phyloP scores from a whole-genome alignment of 1,140 invertebrate species.

The Sinella curviseta region DNA sequence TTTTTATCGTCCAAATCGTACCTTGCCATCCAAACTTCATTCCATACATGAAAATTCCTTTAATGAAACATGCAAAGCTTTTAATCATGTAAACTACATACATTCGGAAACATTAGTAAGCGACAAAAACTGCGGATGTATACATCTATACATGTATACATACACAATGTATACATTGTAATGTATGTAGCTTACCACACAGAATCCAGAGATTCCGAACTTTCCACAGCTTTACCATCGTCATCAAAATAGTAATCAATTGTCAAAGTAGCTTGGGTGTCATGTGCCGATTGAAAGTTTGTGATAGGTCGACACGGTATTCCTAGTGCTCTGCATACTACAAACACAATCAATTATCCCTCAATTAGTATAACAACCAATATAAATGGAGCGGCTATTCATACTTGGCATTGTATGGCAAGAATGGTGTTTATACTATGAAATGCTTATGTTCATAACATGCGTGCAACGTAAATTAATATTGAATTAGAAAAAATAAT shows the following conservation, averaged over 20 bases:
- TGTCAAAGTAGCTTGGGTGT: constrained; percentile 85
- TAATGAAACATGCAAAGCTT: constrained; percentile 18
- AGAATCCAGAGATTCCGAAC: constrained; percentile 78
- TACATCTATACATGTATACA: too few relatives aligned
- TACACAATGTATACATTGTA: background rate
- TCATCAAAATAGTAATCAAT: constrained; percentile 84
- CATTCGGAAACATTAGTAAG: too few relatives aligned
- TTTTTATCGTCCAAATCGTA: constrained; percentile 71
- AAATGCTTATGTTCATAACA: too few relatives aligned
- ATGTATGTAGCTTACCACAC: constrained; percentile 69
- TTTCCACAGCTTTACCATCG: constrained; percentile 75
- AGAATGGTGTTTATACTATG: too few relatives aligned
- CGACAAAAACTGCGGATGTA: too few relatives aligned
- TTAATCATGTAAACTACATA: too few relatives aligned
- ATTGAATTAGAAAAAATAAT: too few relatives aligned
- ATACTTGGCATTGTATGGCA: too few relatives aligned
- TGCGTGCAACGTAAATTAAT: too few relatives aligned
- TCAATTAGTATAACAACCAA: background rate
- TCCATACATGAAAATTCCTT: constrained; percentile 95
- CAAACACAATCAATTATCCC: constrained; percentile 50
- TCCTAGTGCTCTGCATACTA: constrained; percentile 82
- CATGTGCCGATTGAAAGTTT: constrained; percentile 87
- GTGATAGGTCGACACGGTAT: constrained; percentile 82
- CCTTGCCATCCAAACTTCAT: constrained; percentile 89
- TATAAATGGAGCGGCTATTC: too few relatives aligned